These are phyloP conservation scores for Drosophila bocqueti DNA, from an alignment of 1,140 invertebrate species.

Conservation along the genomic window DNA sequence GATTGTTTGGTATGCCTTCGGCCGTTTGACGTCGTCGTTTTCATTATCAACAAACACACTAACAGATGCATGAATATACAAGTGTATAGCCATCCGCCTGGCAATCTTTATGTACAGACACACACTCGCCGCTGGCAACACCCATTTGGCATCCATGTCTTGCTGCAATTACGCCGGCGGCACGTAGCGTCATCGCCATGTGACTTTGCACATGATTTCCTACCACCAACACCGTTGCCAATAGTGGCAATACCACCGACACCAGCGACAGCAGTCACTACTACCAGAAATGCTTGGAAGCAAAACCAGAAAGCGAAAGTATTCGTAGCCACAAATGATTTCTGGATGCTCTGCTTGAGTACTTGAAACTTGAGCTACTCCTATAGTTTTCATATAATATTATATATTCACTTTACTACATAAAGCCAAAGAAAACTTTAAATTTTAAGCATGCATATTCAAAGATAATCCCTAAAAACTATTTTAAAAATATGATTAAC, in stretches of 20 bases:
- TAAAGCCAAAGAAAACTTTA: too few species aligned
- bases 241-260: constrained; percentile 20
- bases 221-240: constrained; percentile 64
- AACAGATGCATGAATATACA: not conserved
- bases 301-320: constrained; percentile 55
- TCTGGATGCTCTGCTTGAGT: constrained; percentile 14
- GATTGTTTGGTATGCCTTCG: constrained; percentile 53
- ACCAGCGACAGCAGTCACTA: constrained; percentile 50
- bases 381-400: too few species aligned
- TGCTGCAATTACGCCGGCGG: constrained; percentile 72
- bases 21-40: constrained; percentile 48
- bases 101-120: constrained; percentile 7
- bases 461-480: too few species aligned
- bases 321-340: not conserved
- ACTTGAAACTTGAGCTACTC: too few species aligned
- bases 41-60: constrained; percentile 64
- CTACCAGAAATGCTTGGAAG: constrained; percentile 28
- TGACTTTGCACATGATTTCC: constrained; percentile 82
- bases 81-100: not conserved
- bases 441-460: too few species aligned
- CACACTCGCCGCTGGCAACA: constrained; percentile 26
- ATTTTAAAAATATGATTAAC: not conserved
- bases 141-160: constrained; percentile 58
- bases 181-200: constrained; percentile 75
- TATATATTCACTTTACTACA: too few species aligned